Conservation (phyloP, 2,888 invertebrate genomes). For the Aricia artaxerxes region DNA sequence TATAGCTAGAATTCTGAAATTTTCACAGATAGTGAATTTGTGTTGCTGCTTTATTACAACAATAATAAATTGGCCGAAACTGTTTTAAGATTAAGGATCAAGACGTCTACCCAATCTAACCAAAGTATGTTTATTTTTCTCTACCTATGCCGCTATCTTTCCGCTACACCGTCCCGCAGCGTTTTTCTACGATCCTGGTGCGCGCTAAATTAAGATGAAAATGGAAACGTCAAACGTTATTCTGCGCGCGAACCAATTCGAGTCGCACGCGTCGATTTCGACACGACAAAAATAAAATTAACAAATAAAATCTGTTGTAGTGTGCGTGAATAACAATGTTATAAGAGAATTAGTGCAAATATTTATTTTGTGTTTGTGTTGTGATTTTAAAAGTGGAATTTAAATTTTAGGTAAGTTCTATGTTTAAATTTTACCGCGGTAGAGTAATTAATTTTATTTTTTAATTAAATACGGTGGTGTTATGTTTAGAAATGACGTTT, state of each 20-base stretch:
- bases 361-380: conserved; percentile 45
- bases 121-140: too few species aligned
- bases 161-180: neutral
- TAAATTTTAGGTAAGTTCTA: conserved; percentile 27
- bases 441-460: neutral
- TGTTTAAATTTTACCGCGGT: neutral
- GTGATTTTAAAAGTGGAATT: conserved; percentile 36
- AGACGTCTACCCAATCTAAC: neutral
- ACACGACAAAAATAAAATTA: conserved; percentile 43
- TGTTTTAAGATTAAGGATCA: neutral
- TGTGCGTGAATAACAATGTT: conserved; percentile 48
- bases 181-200: conserved; percentile 53
- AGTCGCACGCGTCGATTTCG: conserved; percentile 52
- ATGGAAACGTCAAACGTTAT: conserved; percentile 47
- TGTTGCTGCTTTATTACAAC: too few species aligned
- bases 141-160: neutral
- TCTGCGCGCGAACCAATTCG: conserved; percentile 67
- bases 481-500: neutral
- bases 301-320: conserved; percentile 42
- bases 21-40: too few species aligned
- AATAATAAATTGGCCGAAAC: too few species aligned
- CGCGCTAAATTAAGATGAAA: conserved; percentile 51
- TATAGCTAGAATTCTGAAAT: too few species aligned
- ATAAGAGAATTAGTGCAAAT: conserved; percentile 44
- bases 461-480: neutral